Base-by-base conservation (phyloP, 2,113 vertebrate species). In the Chitala chitala region DNA sequence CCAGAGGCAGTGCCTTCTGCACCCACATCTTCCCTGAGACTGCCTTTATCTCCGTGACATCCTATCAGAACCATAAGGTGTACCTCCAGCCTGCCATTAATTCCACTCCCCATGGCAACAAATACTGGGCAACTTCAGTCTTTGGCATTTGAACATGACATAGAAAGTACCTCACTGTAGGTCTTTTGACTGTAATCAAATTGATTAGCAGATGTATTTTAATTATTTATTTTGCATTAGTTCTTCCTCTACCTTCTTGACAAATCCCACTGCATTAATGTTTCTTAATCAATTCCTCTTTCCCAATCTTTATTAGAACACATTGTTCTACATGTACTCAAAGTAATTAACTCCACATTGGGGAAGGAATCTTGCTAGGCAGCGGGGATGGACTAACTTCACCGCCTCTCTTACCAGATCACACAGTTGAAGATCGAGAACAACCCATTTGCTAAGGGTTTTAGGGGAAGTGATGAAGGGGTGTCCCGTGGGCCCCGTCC, bases 1-100 rank as follows among this genome's bases (percentile, higher is more conserved):
- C 96, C 7, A 97, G 96, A 88, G 96, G 96, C 86, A 98, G 95
- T 0, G 96, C 95, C 9, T 99, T 98, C 89, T 98, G 95, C 84
- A 96, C 96, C 22, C 96, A 97, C 0, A 92, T 97, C 20, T 99
- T 98, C 69, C 93, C 94, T 0, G 96, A 99, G 87, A 99, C 96
- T 0, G 88, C 94, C 74, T 99, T 99, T 80, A 98, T 99, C 73
- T 98, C 96, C 0, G 96, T 99, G 76, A 98, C 96, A 15, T 99
- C 96, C 75, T 99, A 98, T 83, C 96, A 99, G 89, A 99, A 99
- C 78, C 95, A 99, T 84, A 98, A 98, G 95, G 96, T 98, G 87
- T 1, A 72, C 2, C 22, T 36, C n/a, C n/a, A n/a, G n/a, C n/a
- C n/a, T n/a, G n/a, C n/a, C n/a, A n/a, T n/a, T n/a, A n/a, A n/a